Conservation (phyloP, 2,888 invertebrate species). For the Drepanosiphum platanoidis region DNA sequence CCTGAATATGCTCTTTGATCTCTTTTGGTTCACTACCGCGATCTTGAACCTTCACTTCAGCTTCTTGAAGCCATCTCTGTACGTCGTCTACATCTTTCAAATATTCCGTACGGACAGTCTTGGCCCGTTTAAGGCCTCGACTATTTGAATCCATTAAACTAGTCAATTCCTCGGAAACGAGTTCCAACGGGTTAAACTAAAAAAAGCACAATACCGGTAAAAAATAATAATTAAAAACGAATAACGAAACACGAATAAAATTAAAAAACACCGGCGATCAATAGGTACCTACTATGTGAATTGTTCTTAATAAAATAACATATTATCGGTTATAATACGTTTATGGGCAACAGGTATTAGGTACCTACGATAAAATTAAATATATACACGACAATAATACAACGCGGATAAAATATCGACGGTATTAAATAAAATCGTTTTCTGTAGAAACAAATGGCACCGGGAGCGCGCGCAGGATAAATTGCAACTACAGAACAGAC, state of each 20-base stretch:
- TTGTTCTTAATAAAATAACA: neutral
- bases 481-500: conserved; percentile 36
- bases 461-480: neutral
- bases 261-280: neutral
- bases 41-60: conserved; percentile 85
- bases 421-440: neutral
- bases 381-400: neutral
- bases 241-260: neutral
- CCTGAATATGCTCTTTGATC: conserved; percentile 80
- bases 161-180: conserved; percentile 81
- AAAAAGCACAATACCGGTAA: conserved; percentile 21
- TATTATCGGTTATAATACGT: neutral
- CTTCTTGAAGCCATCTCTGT: conserved; percentile 83
- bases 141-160: conserved; percentile 88
- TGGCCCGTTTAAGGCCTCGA: conserved; percentile 86
- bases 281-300: neutral
- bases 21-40: conserved; percentile 80
- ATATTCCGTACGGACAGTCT: conserved; percentile 84
- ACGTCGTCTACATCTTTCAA: conserved; percentile 81
- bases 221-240: neutral
- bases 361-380: neutral
- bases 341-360: neutral
- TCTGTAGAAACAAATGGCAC: neutral
- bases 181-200: conserved; percentile 82
- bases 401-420: neutral